Percentiles rank a stretch among this genome's conserved stretches.
These are phyloP conservation scores for Pentalonia nigronervosa DNA, from an alignment of 1,140 invertebrate genomes.

Conservation along the genomic window DNA sequence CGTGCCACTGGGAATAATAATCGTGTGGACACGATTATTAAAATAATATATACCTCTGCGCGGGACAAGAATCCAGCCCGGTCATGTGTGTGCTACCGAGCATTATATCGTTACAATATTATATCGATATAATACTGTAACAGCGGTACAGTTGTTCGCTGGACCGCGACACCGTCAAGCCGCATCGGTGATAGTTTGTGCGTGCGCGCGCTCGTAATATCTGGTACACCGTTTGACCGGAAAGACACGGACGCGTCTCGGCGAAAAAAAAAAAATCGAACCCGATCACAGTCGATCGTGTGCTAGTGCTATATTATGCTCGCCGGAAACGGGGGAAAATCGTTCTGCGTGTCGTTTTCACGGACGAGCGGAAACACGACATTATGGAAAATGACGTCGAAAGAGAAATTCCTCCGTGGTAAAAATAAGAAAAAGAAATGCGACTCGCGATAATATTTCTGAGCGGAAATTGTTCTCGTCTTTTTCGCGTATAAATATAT, in stretches of 20 bases:
- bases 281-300: background rate
- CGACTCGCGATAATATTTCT: background rate
- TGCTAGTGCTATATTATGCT: too few relatives aligned
- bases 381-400: background rate
- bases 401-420: background rate
- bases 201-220: too few relatives aligned
- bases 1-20: background rate
- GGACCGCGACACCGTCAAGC: conserved; percentile 1
- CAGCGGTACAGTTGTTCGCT: background rate
- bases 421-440: background rate
- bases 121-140: background rate
- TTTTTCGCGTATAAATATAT: too few relatives aligned
- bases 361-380: background rate
- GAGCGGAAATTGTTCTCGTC: background rate
- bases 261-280: background rate
- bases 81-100: background rate
- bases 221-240: background rate
- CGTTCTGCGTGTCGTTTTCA: background rate
- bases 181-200: background rate
- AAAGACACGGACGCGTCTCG: background rate
- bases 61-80: background rate
- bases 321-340: background rate
- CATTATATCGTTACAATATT: background rate
- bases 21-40: background rate
- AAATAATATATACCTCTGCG: background rate